phyloP scores from a whole-genome alignment of 1,140 invertebrate species.

The Metopolophium dirhodum region DNA sequence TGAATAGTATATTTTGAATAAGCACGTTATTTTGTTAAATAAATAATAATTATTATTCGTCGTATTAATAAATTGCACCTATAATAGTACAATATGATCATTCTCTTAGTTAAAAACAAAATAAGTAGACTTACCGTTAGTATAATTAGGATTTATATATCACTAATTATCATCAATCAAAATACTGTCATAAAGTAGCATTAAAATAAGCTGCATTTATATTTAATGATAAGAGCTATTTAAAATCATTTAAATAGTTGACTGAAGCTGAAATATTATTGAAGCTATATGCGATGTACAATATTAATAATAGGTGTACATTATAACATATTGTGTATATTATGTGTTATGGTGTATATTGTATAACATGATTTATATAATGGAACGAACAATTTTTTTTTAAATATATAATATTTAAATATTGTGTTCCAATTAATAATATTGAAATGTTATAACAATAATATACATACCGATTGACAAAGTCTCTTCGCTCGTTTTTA shows the following conservation, averaged over 20 bases:
- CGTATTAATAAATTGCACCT: neutral
- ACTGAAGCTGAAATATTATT: constrained; percentile 28
- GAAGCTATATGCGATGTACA: neutral
- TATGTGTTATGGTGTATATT: neutral
- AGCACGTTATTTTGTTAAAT: neutral
- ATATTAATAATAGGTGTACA: neutral
- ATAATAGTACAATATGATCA: neutral
- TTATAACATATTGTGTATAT: neutral
- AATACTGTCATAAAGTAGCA: constrained; percentile 7
- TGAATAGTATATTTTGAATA: neutral
- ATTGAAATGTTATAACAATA: neutral
- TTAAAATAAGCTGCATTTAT: neutral
- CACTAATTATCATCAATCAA: neutral
- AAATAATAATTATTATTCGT: neutral
- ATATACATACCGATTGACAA: constrained; percentile 16
- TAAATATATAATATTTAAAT: neutral
- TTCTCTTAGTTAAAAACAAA: neutral
- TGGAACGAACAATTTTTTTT: neutral
- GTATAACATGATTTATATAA: neutral
- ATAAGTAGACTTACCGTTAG: constrained; percentile 31
- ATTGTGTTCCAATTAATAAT: neutral
- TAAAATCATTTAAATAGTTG: neutral
- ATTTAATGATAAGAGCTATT: neutral
- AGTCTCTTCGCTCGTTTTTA: neutral
- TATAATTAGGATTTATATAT: constrained; percentile 4